Conservation (phyloP, 2,797 vertebrate genomes). For the Cuniculus paca region DNA sequence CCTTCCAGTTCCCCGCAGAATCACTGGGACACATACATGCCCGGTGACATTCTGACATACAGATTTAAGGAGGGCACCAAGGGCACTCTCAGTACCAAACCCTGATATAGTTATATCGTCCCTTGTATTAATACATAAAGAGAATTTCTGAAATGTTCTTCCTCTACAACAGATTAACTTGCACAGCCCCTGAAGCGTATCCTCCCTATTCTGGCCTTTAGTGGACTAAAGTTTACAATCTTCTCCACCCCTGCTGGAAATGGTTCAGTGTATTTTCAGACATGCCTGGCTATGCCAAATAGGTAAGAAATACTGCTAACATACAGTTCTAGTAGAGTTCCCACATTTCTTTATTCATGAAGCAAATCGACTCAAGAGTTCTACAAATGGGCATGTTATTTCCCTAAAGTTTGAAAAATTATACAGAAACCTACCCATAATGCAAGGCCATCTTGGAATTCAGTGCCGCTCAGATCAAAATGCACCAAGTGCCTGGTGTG, state of each 20-base stretch:
- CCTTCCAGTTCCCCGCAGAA: neutral
- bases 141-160: neutral
- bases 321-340: neutral
- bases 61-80: neutral
- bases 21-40: neutral
- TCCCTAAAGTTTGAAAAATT: neutral
- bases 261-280: neutral
- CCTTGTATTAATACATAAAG: neutral
- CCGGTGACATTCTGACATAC: neutral
- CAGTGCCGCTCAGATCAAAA: neutral
- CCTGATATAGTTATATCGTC: neutral
- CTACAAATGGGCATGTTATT: neutral
- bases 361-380: neutral
- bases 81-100: neutral
- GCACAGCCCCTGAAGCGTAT: accelerated
- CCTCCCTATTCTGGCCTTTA: too few relatives aligned
- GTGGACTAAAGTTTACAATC: neutral
- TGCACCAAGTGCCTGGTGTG: neutral
- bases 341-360: neutral
- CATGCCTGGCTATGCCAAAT: neutral
- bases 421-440: neutral
- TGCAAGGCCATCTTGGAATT: neutral
- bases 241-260: neutral
- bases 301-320: neutral
- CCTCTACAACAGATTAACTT: neutral